Conservation (phyloP, 2,797 vertebrate genomes). For the Alauda arvensis region DNA sequence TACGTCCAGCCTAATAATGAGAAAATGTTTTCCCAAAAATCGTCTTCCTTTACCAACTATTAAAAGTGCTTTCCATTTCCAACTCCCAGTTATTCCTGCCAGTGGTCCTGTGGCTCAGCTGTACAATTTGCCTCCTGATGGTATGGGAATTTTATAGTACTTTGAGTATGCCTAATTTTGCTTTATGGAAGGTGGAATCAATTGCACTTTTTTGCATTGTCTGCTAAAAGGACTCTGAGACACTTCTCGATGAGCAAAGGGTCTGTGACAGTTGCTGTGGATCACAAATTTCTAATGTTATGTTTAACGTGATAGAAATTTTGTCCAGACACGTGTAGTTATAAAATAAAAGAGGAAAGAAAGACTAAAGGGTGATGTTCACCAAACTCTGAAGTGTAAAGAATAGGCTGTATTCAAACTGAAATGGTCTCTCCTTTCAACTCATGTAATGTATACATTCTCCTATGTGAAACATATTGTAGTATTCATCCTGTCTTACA, state of each 20-base stretch:
- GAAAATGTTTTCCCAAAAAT: conserved; percentile 98
- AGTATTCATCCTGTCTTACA: not conserved
- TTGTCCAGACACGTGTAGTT: not conserved
- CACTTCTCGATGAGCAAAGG: not conserved
- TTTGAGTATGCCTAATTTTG: not conserved
- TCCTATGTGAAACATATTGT: not conserved
- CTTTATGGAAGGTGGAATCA: not conserved
- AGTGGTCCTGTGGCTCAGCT: conserved; percentile 90
- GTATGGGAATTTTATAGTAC: conserved; percentile 69
- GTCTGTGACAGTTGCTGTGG: not conserved
- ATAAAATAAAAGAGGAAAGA: not conserved
- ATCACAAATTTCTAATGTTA: not conserved
- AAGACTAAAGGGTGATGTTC: not conserved
- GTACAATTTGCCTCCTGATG: conserved; percentile 87
- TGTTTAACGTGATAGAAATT: not conserved
- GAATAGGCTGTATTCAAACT: not conserved
- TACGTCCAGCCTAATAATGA: conserved; percentile 96
- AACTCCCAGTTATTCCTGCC: conserved; percentile 83
- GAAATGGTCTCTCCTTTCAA: not conserved
- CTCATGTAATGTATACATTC: accelerated
- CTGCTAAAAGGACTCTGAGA: not conserved
- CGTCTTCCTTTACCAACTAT: conserved; percentile 93
- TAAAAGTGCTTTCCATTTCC: conserved; percentile 88
- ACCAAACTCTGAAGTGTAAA: not conserved
- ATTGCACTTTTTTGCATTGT: not conserved